Evolutionary conservation across 1,140 invertebrate genomes (phyloP), one percentile per base, ranked within the genome.

Genomic region (Triops cancriformis): DNA sequence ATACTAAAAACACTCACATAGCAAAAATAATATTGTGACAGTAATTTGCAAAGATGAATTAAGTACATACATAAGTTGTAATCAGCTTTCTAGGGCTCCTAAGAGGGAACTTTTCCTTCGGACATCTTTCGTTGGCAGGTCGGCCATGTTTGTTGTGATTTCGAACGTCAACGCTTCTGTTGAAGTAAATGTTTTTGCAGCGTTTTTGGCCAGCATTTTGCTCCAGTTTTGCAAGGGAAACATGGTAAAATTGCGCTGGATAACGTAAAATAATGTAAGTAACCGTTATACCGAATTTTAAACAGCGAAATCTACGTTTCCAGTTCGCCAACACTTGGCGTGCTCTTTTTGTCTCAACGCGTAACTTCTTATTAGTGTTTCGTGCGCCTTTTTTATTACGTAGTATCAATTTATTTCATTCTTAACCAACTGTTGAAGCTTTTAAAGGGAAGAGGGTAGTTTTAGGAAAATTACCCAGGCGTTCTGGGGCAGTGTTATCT

Each of bases 71-170:
- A 37, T 37, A 4, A 37, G 2, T 7, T 37, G 31, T 37, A 37
- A 37, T 2, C 31, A 37, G 31, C 31, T 4, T 23, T 23, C 51
- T 12, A 5, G 51, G 7, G 0, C 23, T 18, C 18, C 18, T n/a
- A 64, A 6, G 51, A 64, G 51, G 51, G 51, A 64, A 64, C 18
- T 64, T 64, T 64, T 64, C 51, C 51, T 64, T 64, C 51, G 10
- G 51, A 9, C 51, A 64, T 64, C n/a, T 64, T 64, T 18, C 51
- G 51, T 64, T 64, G 51, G 51, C 51, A 64, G 51, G 51, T 64
- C 51, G 51, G 51, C 51, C 51, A 64, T 64, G 51, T 64, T 64
- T 64, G 51, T 64, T 64, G 51, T 64, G 51, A 64, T 64, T 64
- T 64, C 51, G 51, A 64, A 64, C 51, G 51, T 64, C 51, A 64